Conservation (phyloP, 2,797 vertebrate species). For the Rhynchotus rufescens region DNA sequence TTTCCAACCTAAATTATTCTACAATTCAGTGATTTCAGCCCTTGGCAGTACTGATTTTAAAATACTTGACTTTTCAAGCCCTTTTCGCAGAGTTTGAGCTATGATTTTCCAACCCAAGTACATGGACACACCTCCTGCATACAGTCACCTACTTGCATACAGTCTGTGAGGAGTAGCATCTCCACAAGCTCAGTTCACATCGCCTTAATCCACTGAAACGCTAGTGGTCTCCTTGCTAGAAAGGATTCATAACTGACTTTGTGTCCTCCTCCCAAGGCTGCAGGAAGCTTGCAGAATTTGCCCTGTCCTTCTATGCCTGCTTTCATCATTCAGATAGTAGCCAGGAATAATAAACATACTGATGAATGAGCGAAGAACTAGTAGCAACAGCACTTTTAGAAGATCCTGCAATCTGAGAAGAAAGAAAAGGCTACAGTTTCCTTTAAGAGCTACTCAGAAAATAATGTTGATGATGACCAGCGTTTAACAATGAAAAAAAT, state of each 20-base stretch:
- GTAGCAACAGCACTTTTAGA: neutral
- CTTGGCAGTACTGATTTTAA: neutral
- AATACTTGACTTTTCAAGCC: neutral
- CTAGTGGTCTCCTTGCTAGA: neutral
- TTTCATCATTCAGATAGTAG: neutral
- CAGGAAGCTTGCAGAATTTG: neutral
- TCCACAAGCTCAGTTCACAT: neutral
- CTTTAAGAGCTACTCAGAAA: slow-evolving; percentile 10
- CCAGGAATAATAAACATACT: neutral
- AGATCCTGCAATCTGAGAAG: too few relatives aligned
- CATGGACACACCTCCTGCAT: neutral
- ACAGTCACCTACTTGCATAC: neutral
- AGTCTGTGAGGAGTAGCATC: too few relatives aligned
- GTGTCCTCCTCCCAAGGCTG: neutral
- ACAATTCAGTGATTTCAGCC: neutral
- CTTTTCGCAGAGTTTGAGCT: neutral
- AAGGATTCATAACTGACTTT: neutral
- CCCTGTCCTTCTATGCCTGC: neutral
- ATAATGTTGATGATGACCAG: neutral
- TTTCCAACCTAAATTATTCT: neutral
- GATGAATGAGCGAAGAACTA: neutral
- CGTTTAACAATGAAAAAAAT: neutral
- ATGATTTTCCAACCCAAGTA: neutral
- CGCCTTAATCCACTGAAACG: neutral
- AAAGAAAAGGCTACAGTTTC: neutral